These are phyloP conservation scores for Intellagama lesueurii DNA, from an alignment of 2,797 vertebrate species.

Conservation along the genomic window DNA sequence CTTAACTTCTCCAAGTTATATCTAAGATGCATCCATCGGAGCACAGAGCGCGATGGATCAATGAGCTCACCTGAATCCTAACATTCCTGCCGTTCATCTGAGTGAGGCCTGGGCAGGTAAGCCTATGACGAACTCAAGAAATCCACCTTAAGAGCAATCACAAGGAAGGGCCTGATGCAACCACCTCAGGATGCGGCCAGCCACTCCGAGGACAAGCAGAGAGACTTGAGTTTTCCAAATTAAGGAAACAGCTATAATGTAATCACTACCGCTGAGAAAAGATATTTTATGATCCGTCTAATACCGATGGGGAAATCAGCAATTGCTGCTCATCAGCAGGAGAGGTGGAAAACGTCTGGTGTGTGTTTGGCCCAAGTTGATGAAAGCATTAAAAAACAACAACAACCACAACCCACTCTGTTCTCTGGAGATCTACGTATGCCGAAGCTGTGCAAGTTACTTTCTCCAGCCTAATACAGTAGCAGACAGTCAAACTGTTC, in stretches of 20 bases:
- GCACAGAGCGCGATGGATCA: too few relatives aligned
- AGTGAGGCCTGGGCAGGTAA: too few relatives aligned
- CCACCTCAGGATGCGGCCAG: too few relatives aligned
- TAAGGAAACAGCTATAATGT: conserved; percentile 4
- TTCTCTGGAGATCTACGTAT: neutral
- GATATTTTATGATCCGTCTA: neutral
- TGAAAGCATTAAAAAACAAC: neutral
- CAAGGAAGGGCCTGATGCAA: neutral
- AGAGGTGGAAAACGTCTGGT: neutral
- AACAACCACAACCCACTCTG: rapidly evolving
- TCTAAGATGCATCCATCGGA: too few relatives aligned
- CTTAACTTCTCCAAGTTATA: too few relatives aligned
- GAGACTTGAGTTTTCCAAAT: neutral
- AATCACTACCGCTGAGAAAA: rapidly evolving
- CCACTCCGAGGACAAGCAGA: neutral
- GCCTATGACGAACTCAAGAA: too few relatives aligned
- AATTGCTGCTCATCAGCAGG: rapidly evolving
- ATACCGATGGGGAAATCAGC: neutral
- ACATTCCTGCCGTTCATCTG: too few relatives aligned
- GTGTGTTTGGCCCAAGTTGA: rapidly evolving
- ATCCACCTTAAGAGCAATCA: too few relatives aligned
- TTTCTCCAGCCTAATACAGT: rapidly evolving
- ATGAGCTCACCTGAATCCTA: too few relatives aligned
- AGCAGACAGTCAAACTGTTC: neutral
- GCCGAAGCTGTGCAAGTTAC: neutral